These are phyloP conservation scores for Noctua janthina DNA, from an alignment of 2,888 invertebrate species.

Conservation along the genomic window DNA sequence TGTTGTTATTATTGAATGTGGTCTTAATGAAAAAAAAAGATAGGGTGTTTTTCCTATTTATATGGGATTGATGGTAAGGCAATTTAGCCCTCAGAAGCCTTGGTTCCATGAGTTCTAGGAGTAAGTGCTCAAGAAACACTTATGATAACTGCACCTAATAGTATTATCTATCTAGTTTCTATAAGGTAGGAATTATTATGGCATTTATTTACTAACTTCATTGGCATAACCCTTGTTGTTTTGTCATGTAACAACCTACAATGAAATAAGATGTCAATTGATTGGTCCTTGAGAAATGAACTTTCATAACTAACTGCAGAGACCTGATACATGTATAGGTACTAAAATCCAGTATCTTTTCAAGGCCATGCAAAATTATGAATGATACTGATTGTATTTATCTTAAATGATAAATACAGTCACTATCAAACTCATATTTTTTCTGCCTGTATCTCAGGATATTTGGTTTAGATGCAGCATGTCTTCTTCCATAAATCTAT, in stretches of 20 bases:
- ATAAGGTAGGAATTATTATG: not conserved
- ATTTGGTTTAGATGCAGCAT: not conserved
- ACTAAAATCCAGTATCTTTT: not conserved
- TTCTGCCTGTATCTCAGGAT: not conserved
- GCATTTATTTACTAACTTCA: not conserved
- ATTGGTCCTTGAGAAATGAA: not conserved
- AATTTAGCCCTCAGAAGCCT: not conserved
- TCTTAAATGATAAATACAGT: not conserved
- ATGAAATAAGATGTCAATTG: conserved; percentile 6
- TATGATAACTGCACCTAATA: not conserved
- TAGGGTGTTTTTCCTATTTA: not conserved
- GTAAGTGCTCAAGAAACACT: not conserved
- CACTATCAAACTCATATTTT: not conserved
- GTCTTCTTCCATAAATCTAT: not conserved
- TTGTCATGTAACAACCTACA: not conserved
- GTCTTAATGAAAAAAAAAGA: not conserved
- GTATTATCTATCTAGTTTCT: not conserved
- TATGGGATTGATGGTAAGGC: not conserved
- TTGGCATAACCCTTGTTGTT: conserved; percentile 14
- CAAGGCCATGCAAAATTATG: not conserved
- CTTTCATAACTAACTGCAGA: not conserved
- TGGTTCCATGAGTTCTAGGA: not conserved
- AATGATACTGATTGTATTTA: too few species aligned
- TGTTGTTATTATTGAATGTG: not conserved
- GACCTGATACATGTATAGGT: not conserved